phyloP scores from a whole-genome alignment of 2,113 vertebrate genomes.

The Xiphorhynchus elegans region DNA sequence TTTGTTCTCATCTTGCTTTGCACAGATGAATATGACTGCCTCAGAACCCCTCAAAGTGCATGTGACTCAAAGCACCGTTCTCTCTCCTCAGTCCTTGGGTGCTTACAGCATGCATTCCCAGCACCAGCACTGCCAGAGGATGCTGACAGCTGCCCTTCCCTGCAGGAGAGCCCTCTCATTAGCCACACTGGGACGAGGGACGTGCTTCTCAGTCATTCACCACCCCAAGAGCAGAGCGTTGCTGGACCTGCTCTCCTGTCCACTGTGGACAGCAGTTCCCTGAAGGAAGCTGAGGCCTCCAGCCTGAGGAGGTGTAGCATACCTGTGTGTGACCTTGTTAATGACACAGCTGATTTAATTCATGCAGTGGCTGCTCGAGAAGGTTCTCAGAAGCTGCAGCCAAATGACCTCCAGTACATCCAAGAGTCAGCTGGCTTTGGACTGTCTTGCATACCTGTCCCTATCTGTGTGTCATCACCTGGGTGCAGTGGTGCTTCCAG shows the following conservation, averaged over 20 bases:
- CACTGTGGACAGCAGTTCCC: constrained; percentile 80
- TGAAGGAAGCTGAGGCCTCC: constrained; percentile 72
- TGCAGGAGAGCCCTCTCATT: constrained; percentile 63
- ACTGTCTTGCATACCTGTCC: constrained; percentile 54
- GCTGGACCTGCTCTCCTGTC: constrained; percentile 91
- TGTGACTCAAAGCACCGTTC: constrained; percentile 59
- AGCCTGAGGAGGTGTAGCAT: constrained; percentile 79
- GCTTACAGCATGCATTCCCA: constrained; percentile 62
- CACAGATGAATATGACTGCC: constrained; percentile 84
- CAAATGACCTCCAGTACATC: constrained; percentile 65
- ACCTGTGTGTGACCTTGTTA: constrained; percentile 92
- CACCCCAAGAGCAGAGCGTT: constrained; percentile 77
- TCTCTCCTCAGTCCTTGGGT: constrained; percentile 69
- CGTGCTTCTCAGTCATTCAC: neutral
- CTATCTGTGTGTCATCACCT: neutral
- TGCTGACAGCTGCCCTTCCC: neutral
- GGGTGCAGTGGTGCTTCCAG: neutral
- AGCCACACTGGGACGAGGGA: neutral
- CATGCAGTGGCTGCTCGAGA: constrained; percentile 73
- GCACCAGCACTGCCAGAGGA: constrained; percentile 47
- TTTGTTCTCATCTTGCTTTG: constrained; percentile 15
- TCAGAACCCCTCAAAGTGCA: constrained; percentile 62
- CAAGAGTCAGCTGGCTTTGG: constrained; percentile 77
- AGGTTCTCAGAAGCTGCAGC: constrained; percentile 74
- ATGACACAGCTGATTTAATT: constrained; percentile 82